Evolutionary conservation across 2,888 invertebrate genomes (phyloP), one percentile per base, ranked within the genome.

Genomic region (Eulithis testata): DNA sequence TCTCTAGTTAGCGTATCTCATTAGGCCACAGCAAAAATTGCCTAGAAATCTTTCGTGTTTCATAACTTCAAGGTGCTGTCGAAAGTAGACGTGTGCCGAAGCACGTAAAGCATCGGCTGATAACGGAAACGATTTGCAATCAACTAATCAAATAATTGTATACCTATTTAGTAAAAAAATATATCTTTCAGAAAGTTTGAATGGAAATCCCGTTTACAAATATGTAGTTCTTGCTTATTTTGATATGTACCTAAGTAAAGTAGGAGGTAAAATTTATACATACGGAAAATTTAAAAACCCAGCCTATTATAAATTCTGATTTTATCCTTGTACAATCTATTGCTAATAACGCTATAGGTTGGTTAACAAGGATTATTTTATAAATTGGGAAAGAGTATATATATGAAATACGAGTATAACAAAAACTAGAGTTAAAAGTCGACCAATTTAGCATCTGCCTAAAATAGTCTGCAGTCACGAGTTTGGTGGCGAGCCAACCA

Each of bases 401-500:
- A 21, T 21, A 21, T 21, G 21, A 21, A 21, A 21, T 21, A 21
- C 21, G 21, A 21, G 21, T 37, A 12, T 49, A 5, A 45, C 44
- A 52, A 63, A 58, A 58, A 49, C 11, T 21, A 9, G 12, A 5
- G 47, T 43, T 54, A 51, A 66, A 36, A 62, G 60, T 59, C 31
- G 50, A 57, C 50, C 43, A 40, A 58, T 58, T 62, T 53, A 65
- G 54, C 60, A 37, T 47, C 62, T 55, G 31, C n/a, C 66, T 56
- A 68, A 65, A 67, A 69, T 69, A 71, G 58, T 12, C 58, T 9
- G 31, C 56, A 69, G 68, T 67, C 68, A 70, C 60, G 68, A 67
- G 63, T 63, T 45, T 64, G 58, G 54, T 71, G 66, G 60, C 67
- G 53, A 55, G 71, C 73, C 73, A 71, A 68, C 57, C 65, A 54